phyloP scores from a whole-genome alignment of 2,888 invertebrate genomes.

The Lepidochitona cinerea region DNA sequence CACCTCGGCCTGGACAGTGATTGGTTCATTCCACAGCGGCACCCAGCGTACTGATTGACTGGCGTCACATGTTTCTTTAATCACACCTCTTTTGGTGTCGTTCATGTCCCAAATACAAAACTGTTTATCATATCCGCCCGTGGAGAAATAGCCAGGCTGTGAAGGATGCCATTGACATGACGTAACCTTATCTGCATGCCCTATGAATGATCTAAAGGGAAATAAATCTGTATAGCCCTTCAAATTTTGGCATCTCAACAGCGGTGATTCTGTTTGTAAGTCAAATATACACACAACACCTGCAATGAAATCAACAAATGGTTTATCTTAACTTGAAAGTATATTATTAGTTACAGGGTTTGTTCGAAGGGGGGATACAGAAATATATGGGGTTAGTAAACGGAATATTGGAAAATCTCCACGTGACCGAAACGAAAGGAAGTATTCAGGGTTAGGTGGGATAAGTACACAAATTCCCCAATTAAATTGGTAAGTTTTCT shows the following conservation, averaged over 20 bases:
- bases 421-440: too few relatives aligned
- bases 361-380: too few relatives aligned
- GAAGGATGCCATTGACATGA: constrained; percentile 23
- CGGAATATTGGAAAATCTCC: too few relatives aligned
- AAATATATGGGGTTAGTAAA: too few relatives aligned
- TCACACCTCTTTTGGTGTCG: constrained; percentile 17
- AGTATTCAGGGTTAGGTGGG: too few relatives aligned
- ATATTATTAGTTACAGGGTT: too few relatives aligned
- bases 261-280: constrained; percentile 23
- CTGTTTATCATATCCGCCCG: constrained; percentile 22
- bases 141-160: constrained; percentile 12
- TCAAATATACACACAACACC: constrained; percentile 38
- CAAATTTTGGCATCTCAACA: constrained; percentile 13
- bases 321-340: too few relatives aligned
- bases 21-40: not conserved
- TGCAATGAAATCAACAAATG: constrained; percentile 5
- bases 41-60: constrained; percentile 3
- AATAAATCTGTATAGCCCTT: constrained; percentile 17
- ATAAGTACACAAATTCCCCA: too few relatives aligned
- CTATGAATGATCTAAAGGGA: constrained; percentile 29
- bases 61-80: constrained; percentile 10
- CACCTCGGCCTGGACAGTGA: not conserved
- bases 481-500: too few relatives aligned
- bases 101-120: constrained; percentile 26
- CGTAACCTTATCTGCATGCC: constrained; percentile 23